Evolutionary conservation across 2,113 vertebrate species (phyloP).

Genomic region (Pseudorhombus dupliciocellatus): DNA sequence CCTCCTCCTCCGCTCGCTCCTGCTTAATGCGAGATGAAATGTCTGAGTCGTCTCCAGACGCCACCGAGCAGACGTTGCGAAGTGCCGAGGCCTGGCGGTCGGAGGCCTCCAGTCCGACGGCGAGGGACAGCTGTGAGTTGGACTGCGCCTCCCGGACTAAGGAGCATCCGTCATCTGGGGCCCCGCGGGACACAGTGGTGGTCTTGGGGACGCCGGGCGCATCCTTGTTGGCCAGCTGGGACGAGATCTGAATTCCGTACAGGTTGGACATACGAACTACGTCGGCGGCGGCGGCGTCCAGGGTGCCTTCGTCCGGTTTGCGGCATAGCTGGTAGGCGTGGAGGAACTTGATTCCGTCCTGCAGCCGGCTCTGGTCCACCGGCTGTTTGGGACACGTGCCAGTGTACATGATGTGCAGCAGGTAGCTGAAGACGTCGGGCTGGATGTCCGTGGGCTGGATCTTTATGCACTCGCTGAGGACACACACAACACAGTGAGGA

Average conservation of each 20-base stretch:
- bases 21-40: constrained; percentile 85
- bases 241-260: constrained; percentile 97
- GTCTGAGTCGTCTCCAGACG: constrained; percentile 83
- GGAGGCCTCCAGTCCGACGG: constrained; percentile 85
- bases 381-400: constrained; percentile 93
- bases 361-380: constrained; percentile 89
- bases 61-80: constrained; percentile 72
- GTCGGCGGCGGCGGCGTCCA: constrained; percentile 81
- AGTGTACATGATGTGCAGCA: constrained; percentile 98
- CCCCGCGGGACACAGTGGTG: constrained; percentile 64
- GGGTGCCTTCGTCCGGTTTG: constrained; percentile 82
- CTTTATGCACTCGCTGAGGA: constrained; percentile 94
- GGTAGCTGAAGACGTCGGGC: constrained; percentile 97
- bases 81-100: constrained; percentile 79
- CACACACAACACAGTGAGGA: neutral
- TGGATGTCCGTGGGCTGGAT: constrained; percentile 98
- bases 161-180: constrained; percentile 64
- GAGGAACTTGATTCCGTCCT: constrained; percentile 96
- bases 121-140: constrained; percentile 85
- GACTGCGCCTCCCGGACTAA: constrained; percentile 75
- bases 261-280: constrained; percentile 90
- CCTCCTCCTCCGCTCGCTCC: constrained; percentile 85
- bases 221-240: constrained; percentile 87
- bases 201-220: constrained; percentile 73
- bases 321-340: constrained; percentile 93